phyloP scores from a whole-genome alignment of 2,888 invertebrate species.

The Diaprepes abbreviatus region DNA sequence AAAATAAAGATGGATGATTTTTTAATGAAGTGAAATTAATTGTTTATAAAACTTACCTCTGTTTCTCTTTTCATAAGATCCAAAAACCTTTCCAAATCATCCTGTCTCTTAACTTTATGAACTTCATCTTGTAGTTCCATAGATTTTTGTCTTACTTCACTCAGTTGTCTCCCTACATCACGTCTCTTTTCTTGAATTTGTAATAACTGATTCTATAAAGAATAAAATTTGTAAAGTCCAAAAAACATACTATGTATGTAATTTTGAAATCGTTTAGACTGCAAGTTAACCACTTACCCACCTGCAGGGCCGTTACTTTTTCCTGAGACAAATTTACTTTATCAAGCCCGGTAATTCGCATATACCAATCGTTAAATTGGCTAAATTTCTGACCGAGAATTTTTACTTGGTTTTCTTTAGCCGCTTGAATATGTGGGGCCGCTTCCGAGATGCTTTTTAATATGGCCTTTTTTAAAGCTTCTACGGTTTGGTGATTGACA shows the following conservation, averaged over 20 bases:
- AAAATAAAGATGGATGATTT: conserved; percentile 45
- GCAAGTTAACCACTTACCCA: conserved; percentile 54
- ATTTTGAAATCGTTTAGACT: no score
- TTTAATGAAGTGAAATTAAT: no score
- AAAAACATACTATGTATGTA: no score
- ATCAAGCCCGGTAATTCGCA: conserved; percentile 82
- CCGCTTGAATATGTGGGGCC: conserved; percentile 54
- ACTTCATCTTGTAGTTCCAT: conserved; percentile 82
- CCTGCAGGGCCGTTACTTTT: conserved; percentile 79
- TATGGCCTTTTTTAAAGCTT: conserved; percentile 54
- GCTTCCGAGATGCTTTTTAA: conserved; percentile 53
- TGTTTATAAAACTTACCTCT: no score
- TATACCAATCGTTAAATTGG: conserved; percentile 75
- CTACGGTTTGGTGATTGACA: conserved; percentile 48
- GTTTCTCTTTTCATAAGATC: conserved; percentile 80
- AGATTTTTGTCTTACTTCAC: conserved; percentile 74
- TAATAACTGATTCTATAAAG: conserved; percentile 74
- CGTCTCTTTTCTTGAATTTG: conserved; percentile 77
- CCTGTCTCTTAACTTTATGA: conserved; percentile 82
- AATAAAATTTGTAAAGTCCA: no score
- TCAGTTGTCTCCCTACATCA: conserved; percentile 74
- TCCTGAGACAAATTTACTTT: conserved; percentile 83
- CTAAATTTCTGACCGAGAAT: conserved; percentile 66
- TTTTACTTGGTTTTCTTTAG: conserved; percentile 57
- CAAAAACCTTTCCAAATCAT: conserved; percentile 77